A percentile compares a stretch with the other conserved stretches of the same genome.
Evolutionary conservation across 2,888 invertebrate species (phyloP).

Genomic region (Caprella mutica): DNA sequence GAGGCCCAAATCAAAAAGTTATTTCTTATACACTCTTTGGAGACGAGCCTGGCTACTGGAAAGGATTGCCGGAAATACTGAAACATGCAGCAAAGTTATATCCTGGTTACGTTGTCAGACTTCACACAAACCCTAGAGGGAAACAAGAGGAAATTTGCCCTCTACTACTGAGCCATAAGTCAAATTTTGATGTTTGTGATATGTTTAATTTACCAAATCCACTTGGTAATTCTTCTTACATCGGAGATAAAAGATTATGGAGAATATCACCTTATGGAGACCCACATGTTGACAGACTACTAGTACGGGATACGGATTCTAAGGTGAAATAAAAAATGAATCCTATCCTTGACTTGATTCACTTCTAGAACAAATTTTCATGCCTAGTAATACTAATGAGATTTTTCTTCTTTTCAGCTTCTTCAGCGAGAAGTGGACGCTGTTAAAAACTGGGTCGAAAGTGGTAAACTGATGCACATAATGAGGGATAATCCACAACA

Average conservation of each 20-base stretch:
- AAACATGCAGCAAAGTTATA: slow-evolving; percentile 9
- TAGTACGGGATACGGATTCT: slow-evolving; percentile 25
- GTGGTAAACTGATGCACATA: no score
- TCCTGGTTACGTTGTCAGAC: slow-evolving; percentile 31
- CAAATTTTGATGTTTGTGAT: slow-evolving; percentile 6
- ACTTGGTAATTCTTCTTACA: slow-evolving; percentile 11
- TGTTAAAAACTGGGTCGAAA: no score
- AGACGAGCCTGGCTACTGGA: not conserved
- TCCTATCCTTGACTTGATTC: no score
- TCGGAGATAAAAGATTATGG: slow-evolving; percentile 23
- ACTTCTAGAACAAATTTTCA: no score
- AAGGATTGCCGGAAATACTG: not conserved
- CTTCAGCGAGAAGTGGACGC: no score
- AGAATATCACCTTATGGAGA: slow-evolving; percentile 19
- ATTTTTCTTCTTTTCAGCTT: no score
- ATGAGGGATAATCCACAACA: no score
- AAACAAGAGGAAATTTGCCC: not conserved
- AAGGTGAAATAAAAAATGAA: slow-evolving; percentile 9
- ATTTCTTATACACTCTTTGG: slow-evolving; percentile 34
- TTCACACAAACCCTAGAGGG: slow-evolving; percentile 28
- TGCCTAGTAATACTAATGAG: no score
- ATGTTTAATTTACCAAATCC: slow-evolving; percentile 6
- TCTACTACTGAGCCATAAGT: slow-evolving; percentile 14
- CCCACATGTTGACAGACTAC: slow-evolving; percentile 15
- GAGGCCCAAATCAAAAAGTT: slow-evolving; percentile 31